Base-by-base conservation (phyloP, 2,888 invertebrate species). In the Pristionchus maxplancki region DNA sequence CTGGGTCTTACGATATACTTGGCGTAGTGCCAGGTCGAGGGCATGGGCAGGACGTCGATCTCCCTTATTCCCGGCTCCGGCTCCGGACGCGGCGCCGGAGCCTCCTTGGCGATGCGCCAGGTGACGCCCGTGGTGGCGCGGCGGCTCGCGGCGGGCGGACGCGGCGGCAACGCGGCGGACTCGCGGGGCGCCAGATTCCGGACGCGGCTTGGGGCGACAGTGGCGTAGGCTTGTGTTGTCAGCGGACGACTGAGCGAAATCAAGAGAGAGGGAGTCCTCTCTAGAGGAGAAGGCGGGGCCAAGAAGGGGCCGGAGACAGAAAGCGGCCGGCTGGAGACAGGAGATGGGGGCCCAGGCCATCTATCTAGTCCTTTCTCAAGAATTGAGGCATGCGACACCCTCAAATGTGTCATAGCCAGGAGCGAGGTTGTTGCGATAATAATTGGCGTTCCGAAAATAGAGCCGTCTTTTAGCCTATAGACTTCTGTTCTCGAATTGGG, bases 21-120 rank as follows among this genome's bases (percentile, higher is more conserved):
- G 91, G 92, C 92, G 83, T 89, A 92, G 83, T 92, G 92, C 92
- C 92, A 92, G 86, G 88, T 85, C 81, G 91, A 89, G 74, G 90
- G 91, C 91, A 90, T 91, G 37, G 85, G 71, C 64, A 67, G 90
- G 88, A 78, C 17, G 78, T 78, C 78, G 44, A 71, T 71, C 37
- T 71, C 71, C 37, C 48, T 48, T 28, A 48, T 44, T 13, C 4
- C 48, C n/a, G 44, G 15, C 28, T 15, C 48, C 28, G 81, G 28
- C 28, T 1, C 34, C 83, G 20, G 40, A 17, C 13, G 24, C 78
- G n/a, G n/a, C 17, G 20, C 71, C 24, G 74, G 74, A n/a, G 78
- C 31, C 64, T 24, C 74, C 78, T 78, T 78, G 17, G 37, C 44
- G 24, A 48, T 48, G n/a, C 78, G 78, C 78, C 78, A 78, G 28